Evolutionary conservation across 2,888 invertebrate genomes (phyloP).

Genomic region (Acronicta alni): DNA sequence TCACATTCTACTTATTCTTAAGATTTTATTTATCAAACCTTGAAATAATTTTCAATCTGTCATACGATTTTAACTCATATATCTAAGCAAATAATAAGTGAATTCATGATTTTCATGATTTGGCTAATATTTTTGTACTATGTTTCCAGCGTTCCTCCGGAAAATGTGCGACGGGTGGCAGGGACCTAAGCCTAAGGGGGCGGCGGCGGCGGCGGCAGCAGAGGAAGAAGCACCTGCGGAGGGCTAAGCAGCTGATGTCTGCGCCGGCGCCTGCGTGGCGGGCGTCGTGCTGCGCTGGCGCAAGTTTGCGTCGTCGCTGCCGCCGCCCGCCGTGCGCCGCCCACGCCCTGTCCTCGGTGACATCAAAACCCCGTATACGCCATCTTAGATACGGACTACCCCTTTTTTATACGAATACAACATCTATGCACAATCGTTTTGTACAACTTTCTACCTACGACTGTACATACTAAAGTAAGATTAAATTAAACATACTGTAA

Average conservation of each 20-base stretch:
- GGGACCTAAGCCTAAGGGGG: slow-evolving; percentile 66
- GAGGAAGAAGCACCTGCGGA: slow-evolving; percentile 76
- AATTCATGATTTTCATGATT: background rate
- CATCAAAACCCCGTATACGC: slow-evolving; percentile 72
- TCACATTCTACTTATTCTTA: slow-evolving; percentile 41
- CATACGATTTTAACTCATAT: slow-evolving; percentile 37
- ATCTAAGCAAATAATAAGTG: slow-evolving; percentile 48
- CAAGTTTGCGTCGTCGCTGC: slow-evolving; percentile 54
- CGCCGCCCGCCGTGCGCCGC: slow-evolving; percentile 55
- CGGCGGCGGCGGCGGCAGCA: slow-evolving; percentile 57
- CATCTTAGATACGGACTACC: slow-evolving; percentile 83
- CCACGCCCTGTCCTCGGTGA: slow-evolving; percentile 55
- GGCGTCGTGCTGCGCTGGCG: slow-evolving; percentile 49
- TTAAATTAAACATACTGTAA: slow-evolving; percentile 86
- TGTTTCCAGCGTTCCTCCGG: slow-evolving; percentile 94
- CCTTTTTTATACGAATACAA: slow-evolving; percentile 82
- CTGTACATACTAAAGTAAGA: slow-evolving; percentile 88
- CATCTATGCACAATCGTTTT: slow-evolving; percentile 74
- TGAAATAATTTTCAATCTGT: slow-evolving; percentile 19
- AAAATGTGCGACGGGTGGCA: slow-evolving; percentile 93
- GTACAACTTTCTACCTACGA: slow-evolving; percentile 83
- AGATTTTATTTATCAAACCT: slow-evolving; percentile 31
- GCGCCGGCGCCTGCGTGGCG: slow-evolving; percentile 48
- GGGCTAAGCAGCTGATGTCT: slow-evolving; percentile 63
- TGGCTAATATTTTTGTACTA: slow-evolving; percentile 18